A percentile compares a stretch with the other conserved stretches of the same genome.
These are phyloP conservation scores for Scomber scombrus DNA, from an alignment of 2,113 vertebrate species.

Conservation along the genomic window DNA sequence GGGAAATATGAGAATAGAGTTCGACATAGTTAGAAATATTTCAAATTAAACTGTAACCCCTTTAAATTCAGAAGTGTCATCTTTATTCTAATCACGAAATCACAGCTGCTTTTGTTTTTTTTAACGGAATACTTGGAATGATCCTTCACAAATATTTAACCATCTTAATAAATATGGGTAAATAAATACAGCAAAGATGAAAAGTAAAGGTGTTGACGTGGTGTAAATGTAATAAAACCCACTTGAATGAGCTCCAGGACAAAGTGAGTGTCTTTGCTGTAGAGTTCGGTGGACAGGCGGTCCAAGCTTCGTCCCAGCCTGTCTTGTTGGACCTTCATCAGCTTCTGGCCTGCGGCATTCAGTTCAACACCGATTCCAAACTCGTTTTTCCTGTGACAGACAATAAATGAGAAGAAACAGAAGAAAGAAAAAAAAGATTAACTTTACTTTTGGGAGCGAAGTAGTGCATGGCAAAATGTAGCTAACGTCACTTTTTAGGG, in stretches of 20 bases:
- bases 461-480: neutral
- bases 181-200: too few species aligned
- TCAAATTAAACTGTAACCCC: neutral
- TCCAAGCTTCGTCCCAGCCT: constrained; percentile 85
- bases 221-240: neutral
- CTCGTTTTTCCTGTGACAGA: constrained; percentile 79
- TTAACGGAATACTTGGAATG: too few species aligned
- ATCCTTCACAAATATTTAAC: too few species aligned
- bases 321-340: constrained; percentile 85
- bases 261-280: constrained; percentile 90
- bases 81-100: too few species aligned
- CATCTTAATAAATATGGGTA: too few species aligned
- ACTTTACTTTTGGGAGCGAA: neutral
- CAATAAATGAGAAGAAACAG: neutral
- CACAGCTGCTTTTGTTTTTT: too few species aligned
- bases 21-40: neutral
- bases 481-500: neutral
- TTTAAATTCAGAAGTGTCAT: too few species aligned
- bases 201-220: too few species aligned
- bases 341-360: constrained; percentile 77
- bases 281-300: constrained; percentile 87
- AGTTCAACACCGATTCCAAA: constrained; percentile 86
- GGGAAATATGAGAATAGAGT: neutral
- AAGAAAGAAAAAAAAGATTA: neutral
- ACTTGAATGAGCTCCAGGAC: constrained; percentile 89